These are phyloP conservation scores for Silurus asotus DNA, from an alignment of 2,113 vertebrate species.

Conservation along the genomic window DNA sequence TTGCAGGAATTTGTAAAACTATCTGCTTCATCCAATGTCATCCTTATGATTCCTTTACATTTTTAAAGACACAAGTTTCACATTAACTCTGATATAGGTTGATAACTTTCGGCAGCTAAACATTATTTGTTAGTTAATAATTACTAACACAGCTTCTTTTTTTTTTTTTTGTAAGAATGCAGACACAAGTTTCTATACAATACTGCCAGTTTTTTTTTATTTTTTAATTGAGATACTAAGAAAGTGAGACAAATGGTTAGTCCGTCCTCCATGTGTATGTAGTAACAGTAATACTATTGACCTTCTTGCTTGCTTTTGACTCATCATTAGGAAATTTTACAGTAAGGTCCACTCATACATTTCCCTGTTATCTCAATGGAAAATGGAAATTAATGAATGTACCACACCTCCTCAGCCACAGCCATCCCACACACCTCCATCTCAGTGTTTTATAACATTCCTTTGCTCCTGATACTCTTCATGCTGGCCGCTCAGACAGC, in stretches of 20 bases:
- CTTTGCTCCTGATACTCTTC: slow-evolving; percentile 50
- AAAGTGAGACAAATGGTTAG: background rate
- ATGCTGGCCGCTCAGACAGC: slow-evolving; percentile 38
- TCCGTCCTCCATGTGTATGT: background rate
- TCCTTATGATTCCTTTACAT: background rate
- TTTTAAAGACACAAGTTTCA: background rate
- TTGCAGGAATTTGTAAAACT: background rate
- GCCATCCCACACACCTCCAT: slow-evolving; percentile 56
- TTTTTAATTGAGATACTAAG: background rate
- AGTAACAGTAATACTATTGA: slow-evolving; percentile 30
- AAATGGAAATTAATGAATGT: slow-evolving; percentile 35
- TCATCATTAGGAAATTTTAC: slow-evolving; percentile 50
- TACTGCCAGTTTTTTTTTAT: background rate
- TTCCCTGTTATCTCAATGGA: slow-evolving; percentile 62
- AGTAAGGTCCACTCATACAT: slow-evolving; percentile 38
- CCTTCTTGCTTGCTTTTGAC: slow-evolving; percentile 33
- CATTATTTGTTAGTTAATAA: background rate
- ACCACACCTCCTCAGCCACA: slow-evolving; percentile 18
- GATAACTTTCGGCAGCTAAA: background rate
- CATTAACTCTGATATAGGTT: background rate
- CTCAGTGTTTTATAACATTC: slow-evolving; percentile 59
- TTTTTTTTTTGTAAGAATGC: background rate
- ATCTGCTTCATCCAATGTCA: background rate
- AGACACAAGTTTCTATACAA: background rate
- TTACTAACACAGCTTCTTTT: background rate